Evolutionary conservation across 2,888 invertebrate genomes (phyloP).

Genomic region (Scaptomyza flava): DNA sequence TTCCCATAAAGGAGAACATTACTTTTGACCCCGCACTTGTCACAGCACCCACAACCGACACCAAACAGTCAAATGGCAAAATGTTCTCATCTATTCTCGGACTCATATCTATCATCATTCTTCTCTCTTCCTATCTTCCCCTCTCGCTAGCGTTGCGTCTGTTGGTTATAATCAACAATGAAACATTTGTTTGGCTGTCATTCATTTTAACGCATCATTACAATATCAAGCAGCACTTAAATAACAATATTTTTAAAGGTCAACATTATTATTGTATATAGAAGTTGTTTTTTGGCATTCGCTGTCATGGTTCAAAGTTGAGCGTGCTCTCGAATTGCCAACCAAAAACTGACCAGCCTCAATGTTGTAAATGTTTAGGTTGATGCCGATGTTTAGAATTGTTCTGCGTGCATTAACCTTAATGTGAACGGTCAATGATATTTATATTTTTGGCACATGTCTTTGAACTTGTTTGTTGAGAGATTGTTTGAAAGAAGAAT

Average conservation of each 20-base stretch:
- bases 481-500: background rate
- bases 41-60: conserved; percentile 5
- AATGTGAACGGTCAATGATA: conserved; percentile 8
- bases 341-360: conserved; percentile 52
- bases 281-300: conserved; percentile 22
- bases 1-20: conserved; percentile 10
- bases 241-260: conserved; percentile 48
- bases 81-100: background rate
- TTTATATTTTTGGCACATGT: conserved; percentile 12
- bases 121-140: background rate
- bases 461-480: conserved; percentile 17
- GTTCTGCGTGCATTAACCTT: conserved; percentile 34
- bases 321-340: conserved; percentile 29
- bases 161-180: conserved; percentile 31
- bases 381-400: background rate
- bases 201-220: conserved; percentile 35
- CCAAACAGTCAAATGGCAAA: conserved; percentile 2
- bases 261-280: background rate
- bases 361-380: conserved; percentile 16
- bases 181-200: conserved; percentile 25
- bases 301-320: conserved; percentile 60
- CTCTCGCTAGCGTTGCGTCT: conserved; percentile 14
- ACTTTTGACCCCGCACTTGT: conserved; percentile 24
- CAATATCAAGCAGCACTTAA: conserved; percentile 18
- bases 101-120: conserved; percentile 38